A percentile compares a stretch with the other conserved stretches of the same genome.
These are phyloP conservation scores for Neocrepidodera transversa DNA, from an alignment of 2,888 invertebrate species.

Conservation along the genomic window DNA sequence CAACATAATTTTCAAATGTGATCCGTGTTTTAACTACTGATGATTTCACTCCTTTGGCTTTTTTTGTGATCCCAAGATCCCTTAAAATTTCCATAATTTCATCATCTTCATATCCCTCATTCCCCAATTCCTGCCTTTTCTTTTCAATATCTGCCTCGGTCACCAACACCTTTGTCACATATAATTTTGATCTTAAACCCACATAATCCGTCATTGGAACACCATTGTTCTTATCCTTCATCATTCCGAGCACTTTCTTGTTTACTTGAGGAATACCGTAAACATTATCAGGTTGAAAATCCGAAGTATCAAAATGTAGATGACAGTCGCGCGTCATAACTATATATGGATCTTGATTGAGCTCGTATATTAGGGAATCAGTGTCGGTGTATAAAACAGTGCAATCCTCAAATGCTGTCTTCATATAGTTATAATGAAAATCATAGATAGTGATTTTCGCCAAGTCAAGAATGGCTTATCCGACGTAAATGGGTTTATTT, in stretches of 20 bases:
- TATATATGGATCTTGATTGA: not conserved
- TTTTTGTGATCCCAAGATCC: slow-evolving; percentile 28
- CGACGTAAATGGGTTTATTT: no score
- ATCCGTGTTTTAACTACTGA: slow-evolving; percentile 11
- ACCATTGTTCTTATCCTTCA: no score
- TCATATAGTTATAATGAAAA: not conserved
- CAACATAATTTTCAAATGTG: not conserved
- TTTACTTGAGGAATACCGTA: not conserved
- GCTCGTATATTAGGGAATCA: not conserved
- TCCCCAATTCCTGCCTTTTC: not conserved
- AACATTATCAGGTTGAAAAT: not conserved
- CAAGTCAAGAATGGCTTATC: no score
- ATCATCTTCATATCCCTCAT: slow-evolving; percentile 13
- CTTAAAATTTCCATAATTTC: slow-evolving; percentile 35
- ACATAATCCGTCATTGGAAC: no score
- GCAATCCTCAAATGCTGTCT: not conserved
- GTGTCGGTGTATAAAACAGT: not conserved
- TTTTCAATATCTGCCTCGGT: not conserved
- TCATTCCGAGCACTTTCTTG: not conserved
- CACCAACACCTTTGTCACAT: no score
- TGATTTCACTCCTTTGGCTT: slow-evolving; percentile 33
- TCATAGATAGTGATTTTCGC: no score
- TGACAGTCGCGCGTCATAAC: not conserved
- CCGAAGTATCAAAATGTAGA: no score
- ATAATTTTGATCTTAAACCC: no score